Base-by-base conservation (phyloP, 2,888 invertebrate genomes). In the Cordylochernes scorpioides region DNA sequence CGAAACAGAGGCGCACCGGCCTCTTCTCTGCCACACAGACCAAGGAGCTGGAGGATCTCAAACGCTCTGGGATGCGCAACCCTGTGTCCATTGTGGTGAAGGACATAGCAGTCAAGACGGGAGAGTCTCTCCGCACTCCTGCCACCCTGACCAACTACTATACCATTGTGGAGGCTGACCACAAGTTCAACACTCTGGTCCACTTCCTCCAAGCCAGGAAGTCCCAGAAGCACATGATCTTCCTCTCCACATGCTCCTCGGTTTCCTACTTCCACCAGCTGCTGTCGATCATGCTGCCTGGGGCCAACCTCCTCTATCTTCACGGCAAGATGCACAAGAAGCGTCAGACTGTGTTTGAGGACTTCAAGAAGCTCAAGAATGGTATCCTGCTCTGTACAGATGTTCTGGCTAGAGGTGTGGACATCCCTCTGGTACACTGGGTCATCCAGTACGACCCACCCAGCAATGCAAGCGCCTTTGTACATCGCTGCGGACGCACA, bases 1-100 rank as follows among this genome's bases (percentile, higher is more conserved):
- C 97, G 0, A 68, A 84, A 18, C 82, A 86, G 48, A 62, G 97
- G 17, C 63, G 91, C 42, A 97, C 97, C 0, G 88, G 91, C 0
- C 60, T 97, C n/a, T 99, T 97, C 58, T 94, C 94, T 1, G 97
- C 97, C 1, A 97, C 97, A 2, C 94, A 94, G 57, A 91, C 91
- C 0, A 78, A 80, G 47, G 78, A 88, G 53, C 63, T 91, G 0
- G 69, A 78, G 37, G 73, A 80, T 45, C 56, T 99, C 9, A 74
- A 91, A 28, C 61, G 86, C 43, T 91, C 91, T 3, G 94, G 94
- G 1, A 55, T 94, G 5, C 59, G 91, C 40, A 91, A 94, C 58
- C 91, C 91, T 0, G 75, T 84, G 0, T 56, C 77, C 1, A 70
- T 94, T 7, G 67, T 71, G 10, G 82, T 94, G 0, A 77, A 75